Evolutionary conservation across 1,140 invertebrate genomes (phyloP), one percentile per base, ranked within the genome.

Genomic region (Daktulosphaira vitifoliae): DNA sequence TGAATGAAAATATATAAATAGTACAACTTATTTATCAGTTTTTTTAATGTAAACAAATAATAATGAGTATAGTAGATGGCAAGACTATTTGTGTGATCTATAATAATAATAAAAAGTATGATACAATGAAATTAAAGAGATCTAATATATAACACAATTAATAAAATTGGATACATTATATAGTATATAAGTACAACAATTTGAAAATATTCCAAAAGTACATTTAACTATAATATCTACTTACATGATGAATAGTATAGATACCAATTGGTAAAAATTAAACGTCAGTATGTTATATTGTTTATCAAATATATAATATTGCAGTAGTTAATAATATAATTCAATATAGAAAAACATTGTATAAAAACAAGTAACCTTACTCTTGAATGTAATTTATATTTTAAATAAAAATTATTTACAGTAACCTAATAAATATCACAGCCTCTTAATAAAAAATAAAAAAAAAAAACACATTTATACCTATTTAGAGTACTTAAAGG

Each of bases 391-490:
- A 18, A 46, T n/a, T 5, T 25, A 59, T 26, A 25, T 25, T 25
- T 42, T 56, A 8, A 11, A 20, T 13, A 26, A 62, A 48, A 26
- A 62, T 33, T 62, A 62, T 62, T 33, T 62, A 62, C 56, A 62
- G 11, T 18, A 26, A 62, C 20, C 15, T 46, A 62, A 62, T 46
- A 62, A 62, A 62, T 62, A 62, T 62, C 56, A 62, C 56, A 62
- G 56, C 56, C 56, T 62, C 46, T 18, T 46, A 56, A 33, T 44
- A 48, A 26, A 33, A n/a, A 51, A 16, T 23, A 15, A 49, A 7
- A 50, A 25, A 26, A 8, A 29, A n/a, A 29, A 8, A 16, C 29
- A 16, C 26, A 42, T 37, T 56, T 9, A 13, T 33, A 39, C 42
- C 56, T 39, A 29, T 5, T 11, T 33, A 33, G 16, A 15, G 16